Conservation (phyloP, 2,113 vertebrate genomes). For the western clawed frog (Xenopus tropicalis) region DNA sequence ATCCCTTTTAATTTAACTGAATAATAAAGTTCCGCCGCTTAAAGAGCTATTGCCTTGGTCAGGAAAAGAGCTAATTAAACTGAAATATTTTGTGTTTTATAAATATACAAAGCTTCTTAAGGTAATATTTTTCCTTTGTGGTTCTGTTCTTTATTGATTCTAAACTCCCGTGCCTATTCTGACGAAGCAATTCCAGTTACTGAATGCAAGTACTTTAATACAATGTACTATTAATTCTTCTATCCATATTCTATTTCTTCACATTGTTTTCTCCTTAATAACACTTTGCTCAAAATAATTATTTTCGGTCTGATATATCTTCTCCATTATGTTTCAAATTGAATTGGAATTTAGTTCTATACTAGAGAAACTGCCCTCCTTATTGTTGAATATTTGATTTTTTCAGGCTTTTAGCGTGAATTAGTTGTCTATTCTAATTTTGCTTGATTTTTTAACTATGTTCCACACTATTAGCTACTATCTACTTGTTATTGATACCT, state of each 20-base stretch:
- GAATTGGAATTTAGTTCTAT: slow-evolving; percentile 36
- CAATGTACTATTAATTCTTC: slow-evolving; percentile 1
- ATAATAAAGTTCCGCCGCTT: too few relatives aligned
- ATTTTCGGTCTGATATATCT: slow-evolving; percentile 37
- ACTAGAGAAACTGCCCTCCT: slow-evolving; percentile 28
- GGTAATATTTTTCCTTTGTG: too few relatives aligned
- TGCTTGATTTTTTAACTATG: slow-evolving; percentile 33
- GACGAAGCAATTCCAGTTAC: background rate
- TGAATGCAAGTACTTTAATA: background rate
- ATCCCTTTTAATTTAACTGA: too few relatives aligned
- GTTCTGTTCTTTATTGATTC: background rate
- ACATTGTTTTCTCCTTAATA: slow-evolving; percentile 31
- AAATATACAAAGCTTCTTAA: too few relatives aligned
- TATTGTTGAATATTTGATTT: slow-evolving; percentile 32
- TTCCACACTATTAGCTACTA: slow-evolving; percentile 31
- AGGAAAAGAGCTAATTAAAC: too few relatives aligned
- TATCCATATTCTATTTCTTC: slow-evolving; percentile 1
- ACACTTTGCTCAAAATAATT: slow-evolving; percentile 37
- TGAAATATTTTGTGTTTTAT: too few relatives aligned
- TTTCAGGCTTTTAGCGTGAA: slow-evolving; percentile 32
- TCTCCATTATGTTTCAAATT: slow-evolving; percentile 39
- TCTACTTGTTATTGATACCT: slow-evolving; percentile 42
- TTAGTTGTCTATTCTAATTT: slow-evolving; percentile 40
- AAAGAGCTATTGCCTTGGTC: too few relatives aligned
- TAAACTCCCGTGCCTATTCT: background rate